Evolutionary conservation across 2,113 vertebrate species (phyloP).

Genomic region (Empidonax alnorum): DNA sequence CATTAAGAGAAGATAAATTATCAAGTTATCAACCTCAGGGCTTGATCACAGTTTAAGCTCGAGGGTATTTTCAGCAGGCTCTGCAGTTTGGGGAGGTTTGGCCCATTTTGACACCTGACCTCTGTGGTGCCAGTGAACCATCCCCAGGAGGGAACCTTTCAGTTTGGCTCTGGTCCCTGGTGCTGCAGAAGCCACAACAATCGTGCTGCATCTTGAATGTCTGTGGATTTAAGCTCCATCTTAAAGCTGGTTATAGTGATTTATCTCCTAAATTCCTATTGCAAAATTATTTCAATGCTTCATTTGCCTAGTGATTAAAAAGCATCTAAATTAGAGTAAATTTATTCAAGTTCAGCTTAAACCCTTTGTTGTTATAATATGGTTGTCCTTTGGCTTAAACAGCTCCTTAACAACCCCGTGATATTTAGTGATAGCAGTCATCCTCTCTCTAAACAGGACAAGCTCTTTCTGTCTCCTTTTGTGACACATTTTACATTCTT

Average conservation of each 20-base stretch:
- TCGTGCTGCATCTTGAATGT: background rate
- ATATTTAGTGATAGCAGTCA: slow-evolving; percentile 32
- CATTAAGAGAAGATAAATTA: background rate
- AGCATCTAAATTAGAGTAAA: slow-evolving; percentile 1
- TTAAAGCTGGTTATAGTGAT: background rate
- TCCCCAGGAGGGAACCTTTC: background rate
- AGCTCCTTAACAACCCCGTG: background rate
- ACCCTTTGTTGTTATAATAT: slow-evolving; percentile 7
- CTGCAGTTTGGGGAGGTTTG: background rate
- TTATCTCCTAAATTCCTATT: slow-evolving; percentile 35
- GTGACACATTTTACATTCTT: slow-evolving; percentile 43
- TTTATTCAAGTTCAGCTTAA: slow-evolving; percentile 33
- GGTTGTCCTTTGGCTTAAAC: slow-evolving; percentile 29
- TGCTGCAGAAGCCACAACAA: background rate
- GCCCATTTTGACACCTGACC: fast-evolving
- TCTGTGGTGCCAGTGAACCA: background rate
- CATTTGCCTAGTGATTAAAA: slow-evolving; percentile 47
- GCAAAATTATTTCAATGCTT: slow-evolving; percentile 32
- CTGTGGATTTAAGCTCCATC: background rate
- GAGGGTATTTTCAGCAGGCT: background rate
- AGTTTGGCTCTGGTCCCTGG: background rate
- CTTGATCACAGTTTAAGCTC: background rate
- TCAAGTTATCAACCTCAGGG: background rate
- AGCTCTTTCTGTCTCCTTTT: slow-evolving; percentile 27
- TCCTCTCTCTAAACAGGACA: slow-evolving; percentile 7